Evolutionary conservation across 1,140 invertebrate genomes (phyloP).

Genomic region (Meloidogyne exigua): DNA sequence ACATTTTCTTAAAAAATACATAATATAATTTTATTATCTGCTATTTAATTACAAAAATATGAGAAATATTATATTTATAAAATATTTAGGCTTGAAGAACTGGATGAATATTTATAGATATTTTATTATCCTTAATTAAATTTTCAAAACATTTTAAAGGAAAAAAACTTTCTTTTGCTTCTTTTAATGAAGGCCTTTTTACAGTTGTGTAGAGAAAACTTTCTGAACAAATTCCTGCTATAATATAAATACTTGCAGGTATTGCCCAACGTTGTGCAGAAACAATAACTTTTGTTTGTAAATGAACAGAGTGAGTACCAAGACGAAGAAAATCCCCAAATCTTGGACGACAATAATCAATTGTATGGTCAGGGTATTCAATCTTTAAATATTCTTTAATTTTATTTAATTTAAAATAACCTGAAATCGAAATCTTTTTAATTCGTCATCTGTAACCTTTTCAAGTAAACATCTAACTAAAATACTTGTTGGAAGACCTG

Average conservation of each 20-base stretch:
- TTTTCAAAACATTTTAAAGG: neutral
- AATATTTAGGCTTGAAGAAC: slow-evolving; percentile 4
- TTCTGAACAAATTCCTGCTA: slow-evolving; percentile 17
- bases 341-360: slow-evolving; percentile 33
- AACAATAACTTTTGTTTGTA: slow-evolving; percentile 37
- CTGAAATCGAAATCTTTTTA: slow-evolving; percentile 33
- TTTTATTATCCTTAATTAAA: slow-evolving; percentile 3
- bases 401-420: slow-evolving; percentile 19
- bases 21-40: neutral
- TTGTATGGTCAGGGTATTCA: slow-evolving; percentile 35
- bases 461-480: slow-evolving; percentile 27
- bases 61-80: neutral
- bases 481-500: slow-evolving; percentile 37
- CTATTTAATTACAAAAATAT: neutral
- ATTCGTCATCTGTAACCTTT: slow-evolving; percentile 34
- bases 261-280: slow-evolving; percentile 33
- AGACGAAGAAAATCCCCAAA: slow-evolving; percentile 23
- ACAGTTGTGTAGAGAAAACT: neutral
- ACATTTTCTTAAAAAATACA: too few relatives aligned
- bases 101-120: slow-evolving; percentile 2
- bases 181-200: neutral
- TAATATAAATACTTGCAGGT: slow-evolving; percentile 28
- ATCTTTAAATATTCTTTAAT: slow-evolving; percentile 23
- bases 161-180: neutral
- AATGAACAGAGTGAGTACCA: slow-evolving; percentile 17